These are phyloP conservation scores for Regulus satrapa DNA, from an alignment of 2,113 vertebrate species.

Conservation along the genomic window DNA sequence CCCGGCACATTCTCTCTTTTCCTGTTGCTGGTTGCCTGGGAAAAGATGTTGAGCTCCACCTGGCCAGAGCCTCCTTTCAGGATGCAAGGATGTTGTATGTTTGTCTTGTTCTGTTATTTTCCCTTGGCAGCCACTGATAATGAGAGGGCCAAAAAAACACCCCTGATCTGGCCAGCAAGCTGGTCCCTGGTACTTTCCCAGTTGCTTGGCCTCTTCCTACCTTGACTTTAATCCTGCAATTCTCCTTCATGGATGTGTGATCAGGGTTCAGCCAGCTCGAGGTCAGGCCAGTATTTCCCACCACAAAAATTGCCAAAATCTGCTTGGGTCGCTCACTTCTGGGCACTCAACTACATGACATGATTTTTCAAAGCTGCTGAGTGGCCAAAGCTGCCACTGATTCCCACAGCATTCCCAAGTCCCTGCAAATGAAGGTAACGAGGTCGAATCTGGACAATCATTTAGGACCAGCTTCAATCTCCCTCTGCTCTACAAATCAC, in stretches of 20 bases:
- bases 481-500: not conserved
- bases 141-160: not conserved
- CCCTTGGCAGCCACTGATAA: not conserved
- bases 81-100: not conserved
- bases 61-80: not conserved
- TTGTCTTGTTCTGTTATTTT: not conserved
- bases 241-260: not conserved
- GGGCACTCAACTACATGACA: not conserved
- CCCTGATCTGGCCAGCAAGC: not conserved
- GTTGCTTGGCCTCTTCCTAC: not conserved
- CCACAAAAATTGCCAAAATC: not conserved
- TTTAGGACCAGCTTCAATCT: not conserved
- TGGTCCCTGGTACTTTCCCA: not conserved
- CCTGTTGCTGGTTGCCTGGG: not conserved
- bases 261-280: not conserved
- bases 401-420: not conserved
- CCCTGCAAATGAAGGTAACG: not conserved
- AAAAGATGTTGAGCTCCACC: not conserved
- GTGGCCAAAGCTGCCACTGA: not conserved
- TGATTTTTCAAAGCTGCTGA: not conserved
- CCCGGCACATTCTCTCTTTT: not conserved
- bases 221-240: not conserved
- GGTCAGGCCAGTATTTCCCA: not conserved
- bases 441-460: not conserved
- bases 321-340: not conserved